Percentiles rank a stretch among this genome's conserved stretches.
phyloP scores from a whole-genome alignment of 2,113 vertebrate species.

The Melanerpes aurifrons region DNA sequence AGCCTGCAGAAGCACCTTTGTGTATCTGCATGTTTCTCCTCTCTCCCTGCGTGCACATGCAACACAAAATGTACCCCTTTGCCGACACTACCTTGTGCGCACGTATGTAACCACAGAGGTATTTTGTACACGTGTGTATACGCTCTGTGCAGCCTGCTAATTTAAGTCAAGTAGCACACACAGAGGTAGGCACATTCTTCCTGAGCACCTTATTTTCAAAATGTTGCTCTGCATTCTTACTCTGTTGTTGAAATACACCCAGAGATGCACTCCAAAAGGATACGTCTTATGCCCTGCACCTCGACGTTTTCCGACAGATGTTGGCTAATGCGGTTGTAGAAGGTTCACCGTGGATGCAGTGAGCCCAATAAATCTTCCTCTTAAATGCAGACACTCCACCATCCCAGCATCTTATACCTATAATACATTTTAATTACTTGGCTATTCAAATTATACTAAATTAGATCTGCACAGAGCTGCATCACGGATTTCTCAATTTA shows the following conservation, averaged over 20 bases:
- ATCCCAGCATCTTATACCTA: constrained; percentile 78
- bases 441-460: constrained; percentile 79
- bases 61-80: fast-evolving
- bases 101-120: fast-evolving
- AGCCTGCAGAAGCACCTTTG: neutral
- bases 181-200: neutral
- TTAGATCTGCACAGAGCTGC: constrained; percentile 71
- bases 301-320: constrained; percentile 77
- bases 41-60: neutral
- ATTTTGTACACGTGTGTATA: neutral
- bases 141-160: neutral
- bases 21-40: neutral
- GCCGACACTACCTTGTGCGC: neutral
- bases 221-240: neutral
- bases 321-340: constrained; percentile 77
- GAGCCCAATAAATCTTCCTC: constrained; percentile 82
- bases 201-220: constrained; percentile 38
- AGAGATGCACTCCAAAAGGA: neutral
- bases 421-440: constrained; percentile 86
- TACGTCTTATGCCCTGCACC: constrained; percentile 45
- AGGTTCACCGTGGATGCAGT: constrained; percentile 75
- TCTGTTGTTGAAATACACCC: constrained; percentile 8
- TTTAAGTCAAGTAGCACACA: neutral
- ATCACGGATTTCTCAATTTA: constrained; percentile 72
- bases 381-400: constrained; percentile 78